Evolutionary conservation across 2,888 invertebrate genomes (phyloP), one percentile per base, ranked within the genome.

Genomic region (Agrypnus murinus): DNA sequence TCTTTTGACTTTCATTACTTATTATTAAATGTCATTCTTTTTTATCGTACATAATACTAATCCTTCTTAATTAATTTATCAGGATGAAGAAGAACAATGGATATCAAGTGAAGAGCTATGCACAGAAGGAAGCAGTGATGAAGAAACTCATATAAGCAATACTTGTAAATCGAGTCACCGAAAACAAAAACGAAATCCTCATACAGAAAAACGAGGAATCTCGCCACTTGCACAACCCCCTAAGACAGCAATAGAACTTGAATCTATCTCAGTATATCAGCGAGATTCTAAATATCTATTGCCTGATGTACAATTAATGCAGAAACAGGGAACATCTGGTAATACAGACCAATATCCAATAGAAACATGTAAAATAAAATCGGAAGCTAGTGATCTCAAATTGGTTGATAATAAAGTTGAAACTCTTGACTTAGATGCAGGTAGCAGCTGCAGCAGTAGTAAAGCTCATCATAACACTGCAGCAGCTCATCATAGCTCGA

Each of bases 71-170:
- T 25, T 25, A 25, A 25, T 25, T 25, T 25, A n/a, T 10, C 72
- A 86, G 86, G 86, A 86, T 63, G 86, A 86, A 46, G 86, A 87
- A 57, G 86, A 86, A 36, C 79, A 83, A 43, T 87, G 86, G 86
- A 87, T 87, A 63, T 87, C 86, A 2, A 86, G 85, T n/a, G 86
- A 87, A 77, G 86, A 87, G 74, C 76, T 87, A n/a, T 84, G 83
- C 70, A 86, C 86, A 9, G 87, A 87, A 69, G 86, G 86, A 31
- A 87, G 86, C 71, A 86, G 86, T 67, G 86, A 86, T 46, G 84
- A 83, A 45, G 79, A 79, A 32, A 67, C 62, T 36, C 62, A 62
- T 15, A 31, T 32, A 63, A 58, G 14, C 7, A 40, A 15, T 7
- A n/a, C 12, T 2, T 48, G 25, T 32, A 71, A 57, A 32, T 55